phyloP scores from a whole-genome alignment of 2,113 vertebrate species.

The Poecilia latipinna region DNA sequence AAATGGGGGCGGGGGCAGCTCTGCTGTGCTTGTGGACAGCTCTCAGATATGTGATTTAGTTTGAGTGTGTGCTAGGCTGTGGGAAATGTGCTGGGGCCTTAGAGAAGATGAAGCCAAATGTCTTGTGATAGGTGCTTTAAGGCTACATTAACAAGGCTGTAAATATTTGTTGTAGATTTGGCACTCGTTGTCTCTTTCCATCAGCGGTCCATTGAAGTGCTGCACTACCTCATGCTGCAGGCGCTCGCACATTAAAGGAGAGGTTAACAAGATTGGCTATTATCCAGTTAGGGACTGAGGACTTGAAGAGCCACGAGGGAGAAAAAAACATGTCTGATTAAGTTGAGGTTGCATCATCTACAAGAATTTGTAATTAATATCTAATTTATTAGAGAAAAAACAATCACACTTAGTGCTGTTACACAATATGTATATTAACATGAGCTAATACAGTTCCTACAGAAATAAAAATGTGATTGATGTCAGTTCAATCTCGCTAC shows the following conservation, averaged over 20 bases:
- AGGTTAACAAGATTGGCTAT: slow-evolving; percentile 81
- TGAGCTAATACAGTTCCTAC: neutral
- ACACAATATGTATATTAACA: neutral
- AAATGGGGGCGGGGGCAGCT: slow-evolving; percentile 1
- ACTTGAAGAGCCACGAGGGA: slow-evolving; percentile 58
- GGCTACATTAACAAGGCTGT: slow-evolving; percentile 71
- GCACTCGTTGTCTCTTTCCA: slow-evolving; percentile 61
- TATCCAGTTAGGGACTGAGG: slow-evolving; percentile 76
- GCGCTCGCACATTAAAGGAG: slow-evolving; percentile 72
- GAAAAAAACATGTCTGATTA: slow-evolving; percentile 71
- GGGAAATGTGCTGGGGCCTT: slow-evolving; percentile 54
- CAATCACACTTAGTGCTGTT: neutral
- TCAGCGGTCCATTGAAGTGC: slow-evolving; percentile 57
- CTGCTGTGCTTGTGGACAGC: slow-evolving; percentile 41
- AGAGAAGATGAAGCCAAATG: slow-evolving; percentile 72
- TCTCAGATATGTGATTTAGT: slow-evolving; percentile 66
- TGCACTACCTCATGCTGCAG: slow-evolving; percentile 51
- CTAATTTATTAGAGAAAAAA: neutral
- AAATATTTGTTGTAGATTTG: slow-evolving; percentile 73
- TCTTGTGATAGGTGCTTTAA: slow-evolving; percentile 69
- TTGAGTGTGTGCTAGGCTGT: slow-evolving; percentile 66
- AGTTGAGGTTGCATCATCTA: slow-evolving; percentile 29
- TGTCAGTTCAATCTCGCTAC: neutral
- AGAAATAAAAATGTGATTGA: neutral
- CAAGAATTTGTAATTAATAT: neutral